Base-by-base conservation (phyloP, 2,113 vertebrate species). In the Tupaia chinensis region DNA sequence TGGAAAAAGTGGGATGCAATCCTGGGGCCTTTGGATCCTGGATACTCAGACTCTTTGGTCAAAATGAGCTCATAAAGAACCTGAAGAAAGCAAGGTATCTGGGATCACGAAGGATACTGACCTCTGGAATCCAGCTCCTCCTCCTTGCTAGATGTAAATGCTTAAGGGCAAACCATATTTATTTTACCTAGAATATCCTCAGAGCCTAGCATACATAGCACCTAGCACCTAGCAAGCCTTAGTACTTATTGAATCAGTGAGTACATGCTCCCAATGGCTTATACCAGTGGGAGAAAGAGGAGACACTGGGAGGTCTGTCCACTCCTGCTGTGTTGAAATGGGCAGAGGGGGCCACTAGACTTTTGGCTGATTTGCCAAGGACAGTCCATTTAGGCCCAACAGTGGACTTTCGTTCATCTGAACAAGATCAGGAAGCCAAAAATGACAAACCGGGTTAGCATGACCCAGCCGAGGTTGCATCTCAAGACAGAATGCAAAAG, bases 401-500 rank as follows among this genome's bases (percentile, higher is more conserved):
- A 68, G 60, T 81, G 65, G 20, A 34, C 74, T 95, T 76, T 17
- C 25, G 34, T 82, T 78, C 96, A 77, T 89, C 81, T 80, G 77
- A 60, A 82, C 66, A 91, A 96, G 89, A 94, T 34, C 68, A 81
- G 87, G 92, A 95, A 95, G 85, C 91, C 89, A 68, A 58, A 94
- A 91, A 23, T 76, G 69, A 83, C 69, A 72, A 44, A 83, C 63
- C 19, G 66, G 68, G 60, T 73, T 87, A 73, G 63, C 22, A 25
- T 61, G 66, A 60, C 74, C 91, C 56, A 7, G 60, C 17, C 34
- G 68, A 87, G 73, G 65, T 7, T 34, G 23, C 58, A 9, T 79
- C 82, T 94, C 23, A 1, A 60, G 81, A 87, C 68, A 61, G 58
- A 53, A 77, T 58, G 44, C 56, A 65, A 84, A 54, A 25, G 14